Evolutionary conservation across 2,888 invertebrate species (phyloP).

Genomic region (Gastracanthus pulcherrimus): DNA sequence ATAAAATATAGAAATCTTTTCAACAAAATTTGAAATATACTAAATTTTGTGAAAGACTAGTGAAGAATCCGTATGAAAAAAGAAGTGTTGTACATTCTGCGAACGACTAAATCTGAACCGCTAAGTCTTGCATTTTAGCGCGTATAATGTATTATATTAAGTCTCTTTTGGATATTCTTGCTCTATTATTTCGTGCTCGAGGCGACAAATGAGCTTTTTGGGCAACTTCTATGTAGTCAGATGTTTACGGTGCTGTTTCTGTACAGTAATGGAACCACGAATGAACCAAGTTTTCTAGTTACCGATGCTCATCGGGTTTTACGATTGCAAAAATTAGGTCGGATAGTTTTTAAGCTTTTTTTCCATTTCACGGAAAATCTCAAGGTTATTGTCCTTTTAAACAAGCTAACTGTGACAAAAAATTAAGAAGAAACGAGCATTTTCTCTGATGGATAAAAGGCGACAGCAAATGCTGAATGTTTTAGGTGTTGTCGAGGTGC

Average conservation of each 20-base stretch:
- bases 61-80: background rate
- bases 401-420: background rate
- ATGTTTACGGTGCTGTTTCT: background rate
- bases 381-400: slow-evolving; percentile 1
- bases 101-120: background rate
- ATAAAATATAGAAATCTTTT: no score
- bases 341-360: background rate
- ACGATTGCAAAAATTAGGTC: slow-evolving; percentile 15
- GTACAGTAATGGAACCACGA: background rate
- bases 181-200: slow-evolving; percentile 5
- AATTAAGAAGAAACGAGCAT: background rate
- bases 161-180: background rate
- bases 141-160: background rate
- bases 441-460: no score
- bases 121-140: background rate
- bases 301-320: background rate
- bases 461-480: no score
- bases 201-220: background rate
- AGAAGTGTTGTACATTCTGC: background rate
- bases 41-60: background rate
- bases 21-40: background rate
- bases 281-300: background rate
- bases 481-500: background rate
- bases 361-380: background rate
- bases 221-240: background rate